Conservation (phyloP, 1,140 invertebrate genomes). For the Delia radicum region DNA sequence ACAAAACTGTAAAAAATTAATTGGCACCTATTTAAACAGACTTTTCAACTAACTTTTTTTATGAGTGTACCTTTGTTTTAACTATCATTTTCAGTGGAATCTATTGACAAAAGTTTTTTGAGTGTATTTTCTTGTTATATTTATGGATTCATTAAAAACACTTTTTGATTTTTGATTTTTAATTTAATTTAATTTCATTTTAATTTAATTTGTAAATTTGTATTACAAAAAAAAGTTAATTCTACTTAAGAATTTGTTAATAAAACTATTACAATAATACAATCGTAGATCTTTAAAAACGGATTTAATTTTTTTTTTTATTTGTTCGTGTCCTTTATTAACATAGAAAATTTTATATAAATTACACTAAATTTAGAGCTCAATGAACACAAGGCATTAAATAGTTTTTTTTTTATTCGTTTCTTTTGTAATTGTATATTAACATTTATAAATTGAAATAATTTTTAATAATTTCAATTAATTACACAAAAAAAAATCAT, state of each 20-base stretch:
- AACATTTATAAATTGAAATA: neutral
- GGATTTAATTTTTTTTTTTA: neutral
- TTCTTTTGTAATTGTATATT: neutral
- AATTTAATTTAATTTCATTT: neutral
- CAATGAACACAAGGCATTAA: neutral
- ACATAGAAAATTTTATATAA: neutral
- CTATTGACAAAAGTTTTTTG: too few relatives aligned
- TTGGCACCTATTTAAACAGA: too few relatives aligned
- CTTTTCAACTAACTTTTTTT: too few relatives aligned
- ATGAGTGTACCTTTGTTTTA: too few relatives aligned
- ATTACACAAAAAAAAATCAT: neutral
- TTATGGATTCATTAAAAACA: too few relatives aligned
- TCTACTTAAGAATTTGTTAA: slow-evolving; percentile 2
- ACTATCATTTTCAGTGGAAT: too few relatives aligned
- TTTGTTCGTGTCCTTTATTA: neutral
- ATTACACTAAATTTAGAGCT: neutral
- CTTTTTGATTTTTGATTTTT: neutral
- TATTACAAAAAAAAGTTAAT: slow-evolving; percentile 6
- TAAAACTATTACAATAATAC: neutral
- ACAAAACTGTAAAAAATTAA: too few relatives aligned
- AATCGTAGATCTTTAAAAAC: neutral
- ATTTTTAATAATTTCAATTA: neutral
- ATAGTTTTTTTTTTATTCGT: neutral
- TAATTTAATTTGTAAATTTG: neutral
- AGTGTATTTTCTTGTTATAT: too few relatives aligned